Conservation (phyloP, 2,888 invertebrate genomes). For the Sylvicola cinctus region DNA sequence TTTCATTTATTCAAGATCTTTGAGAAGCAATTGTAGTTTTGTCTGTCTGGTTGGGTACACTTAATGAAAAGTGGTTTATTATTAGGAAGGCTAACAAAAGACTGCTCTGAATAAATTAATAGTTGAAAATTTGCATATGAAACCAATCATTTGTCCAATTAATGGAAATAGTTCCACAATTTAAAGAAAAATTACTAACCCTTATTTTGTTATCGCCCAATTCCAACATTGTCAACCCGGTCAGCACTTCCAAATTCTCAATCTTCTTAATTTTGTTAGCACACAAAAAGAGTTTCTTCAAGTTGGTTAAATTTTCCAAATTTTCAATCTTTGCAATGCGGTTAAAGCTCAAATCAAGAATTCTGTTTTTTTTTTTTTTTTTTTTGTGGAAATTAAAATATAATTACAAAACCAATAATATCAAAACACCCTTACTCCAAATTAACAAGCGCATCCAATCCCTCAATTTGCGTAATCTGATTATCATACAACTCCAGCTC, state of each 20-base stretch:
- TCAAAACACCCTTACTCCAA: slow-evolving; percentile 45
- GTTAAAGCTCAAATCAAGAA: slow-evolving; percentile 90
- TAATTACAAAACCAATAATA: slow-evolving; percentile 11
- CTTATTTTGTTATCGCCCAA: slow-evolving; percentile 87
- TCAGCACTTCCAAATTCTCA: slow-evolving; percentile 65
- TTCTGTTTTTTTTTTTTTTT: too few relatives aligned
- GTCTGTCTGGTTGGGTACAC: too few relatives aligned
- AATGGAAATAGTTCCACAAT: too few relatives aligned
- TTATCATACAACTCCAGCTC: slow-evolving; percentile 96
- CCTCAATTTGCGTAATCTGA: slow-evolving; percentile 81
- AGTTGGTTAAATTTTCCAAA: slow-evolving; percentile 46
- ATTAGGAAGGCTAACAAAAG: too few relatives aligned
- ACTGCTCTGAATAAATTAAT: too few relatives aligned
- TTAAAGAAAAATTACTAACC: slow-evolving; percentile 26
- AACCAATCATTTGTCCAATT: too few relatives aligned
- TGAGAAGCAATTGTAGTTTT: too few relatives aligned
- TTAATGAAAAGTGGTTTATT: too few relatives aligned
- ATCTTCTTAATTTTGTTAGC: slow-evolving; percentile 78
- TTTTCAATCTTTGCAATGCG: slow-evolving; percentile 73
- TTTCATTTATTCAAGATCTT: slow-evolving; percentile 2
- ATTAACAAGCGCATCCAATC: slow-evolving; percentile 68
- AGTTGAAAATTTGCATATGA: too few relatives aligned
- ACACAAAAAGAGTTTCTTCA: slow-evolving; percentile 70
- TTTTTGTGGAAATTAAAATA: too few relatives aligned
- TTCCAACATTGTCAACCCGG: slow-evolving; percentile 65